Evolutionary conservation across 2,888 invertebrate species (phyloP).

Genomic region (Heliconius charithonia): DNA sequence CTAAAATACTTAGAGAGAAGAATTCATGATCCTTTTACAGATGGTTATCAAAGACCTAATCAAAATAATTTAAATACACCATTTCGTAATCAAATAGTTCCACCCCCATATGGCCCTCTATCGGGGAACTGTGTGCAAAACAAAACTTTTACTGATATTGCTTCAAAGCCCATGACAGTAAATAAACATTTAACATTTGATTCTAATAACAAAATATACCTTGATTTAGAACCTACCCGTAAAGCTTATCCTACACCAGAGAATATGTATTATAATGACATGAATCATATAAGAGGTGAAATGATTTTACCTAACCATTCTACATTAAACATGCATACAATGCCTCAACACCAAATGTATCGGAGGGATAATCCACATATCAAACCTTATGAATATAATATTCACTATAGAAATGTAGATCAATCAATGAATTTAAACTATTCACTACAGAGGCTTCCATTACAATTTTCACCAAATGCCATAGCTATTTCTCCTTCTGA

Average conservation of each 20-base stretch:
- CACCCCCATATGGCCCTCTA: constrained; percentile 67
- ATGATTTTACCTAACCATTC: constrained; percentile 66
- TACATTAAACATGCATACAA: constrained; percentile 62
- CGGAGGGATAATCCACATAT: constrained; percentile 65
- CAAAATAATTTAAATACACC: constrained; percentile 63
- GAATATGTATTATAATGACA: constrained; percentile 68
- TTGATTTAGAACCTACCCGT: constrained; percentile 68
- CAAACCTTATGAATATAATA: constrained; percentile 69
- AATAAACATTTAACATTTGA: constrained; percentile 70
- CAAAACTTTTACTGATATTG: constrained; percentile 67
- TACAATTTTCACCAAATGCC: constrained; percentile 74
- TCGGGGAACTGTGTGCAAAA: constrained; percentile 67
- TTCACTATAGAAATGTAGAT: constrained; percentile 67
- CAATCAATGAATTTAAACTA: constrained; percentile 62
- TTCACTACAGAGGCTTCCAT: constrained; percentile 63
- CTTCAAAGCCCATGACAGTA: constrained; percentile 60
- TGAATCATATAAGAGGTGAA: constrained; percentile 65
- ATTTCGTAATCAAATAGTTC: constrained; percentile 69
- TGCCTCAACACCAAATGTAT: constrained; percentile 66
- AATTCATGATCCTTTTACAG: constrained; percentile 65
- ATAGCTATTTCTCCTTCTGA: constrained; percentile 78
- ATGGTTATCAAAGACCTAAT: constrained; percentile 70
- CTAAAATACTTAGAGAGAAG: constrained; percentile 72
- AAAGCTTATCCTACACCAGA: constrained; percentile 67
- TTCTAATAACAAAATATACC: constrained; percentile 64